Evolutionary conservation across 2,888 invertebrate genomes (phyloP).

Genomic region (Nyleta sp.): DNA sequence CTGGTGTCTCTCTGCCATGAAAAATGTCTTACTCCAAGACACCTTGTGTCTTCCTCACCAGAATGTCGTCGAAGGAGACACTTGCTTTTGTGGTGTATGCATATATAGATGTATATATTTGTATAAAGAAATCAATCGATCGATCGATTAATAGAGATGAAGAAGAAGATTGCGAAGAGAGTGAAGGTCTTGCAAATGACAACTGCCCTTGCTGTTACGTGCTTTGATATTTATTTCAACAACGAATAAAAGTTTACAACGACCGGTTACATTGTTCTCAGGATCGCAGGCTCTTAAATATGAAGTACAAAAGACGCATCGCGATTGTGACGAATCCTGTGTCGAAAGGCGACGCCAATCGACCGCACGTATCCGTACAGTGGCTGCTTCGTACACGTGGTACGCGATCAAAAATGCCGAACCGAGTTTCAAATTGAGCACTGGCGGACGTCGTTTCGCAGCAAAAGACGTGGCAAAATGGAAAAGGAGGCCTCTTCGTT

Average conservation of each 20-base stretch:
- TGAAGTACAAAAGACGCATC: constrained; percentile 53
- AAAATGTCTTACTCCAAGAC: too few relatives aligned
- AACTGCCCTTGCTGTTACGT: constrained; percentile 22
- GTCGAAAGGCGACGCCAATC: constrained; percentile 1
- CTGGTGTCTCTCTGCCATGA: too few relatives aligned
- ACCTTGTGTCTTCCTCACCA: too few relatives aligned
- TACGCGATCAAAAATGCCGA: constrained; percentile 15
- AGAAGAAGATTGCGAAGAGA: background rate
- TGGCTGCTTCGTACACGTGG: constrained; percentile 22
- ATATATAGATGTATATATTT: too few relatives aligned
- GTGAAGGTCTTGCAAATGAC: constrained; percentile 5
- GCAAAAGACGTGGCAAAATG: constrained; percentile 33
- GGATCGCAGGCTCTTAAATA: constrained; percentile 44
- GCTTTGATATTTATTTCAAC: constrained; percentile 65
- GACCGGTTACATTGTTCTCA: constrained; percentile 56
- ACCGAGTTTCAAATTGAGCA: constrained; percentile 30
- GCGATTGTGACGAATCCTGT: constrained; percentile 24
- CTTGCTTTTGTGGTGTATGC: too few relatives aligned
- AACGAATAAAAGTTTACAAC: constrained; percentile 65
- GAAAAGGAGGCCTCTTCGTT: constrained; percentile 33
- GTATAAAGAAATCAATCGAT: too few relatives aligned
- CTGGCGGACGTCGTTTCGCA: constrained; percentile 17
- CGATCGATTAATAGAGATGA: background rate
- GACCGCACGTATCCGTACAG: constrained; percentile 29
- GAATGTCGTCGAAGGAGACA: too few relatives aligned